Base-by-base conservation (phyloP, 1,140 invertebrate species). In the Spodoptera litura region DNA sequence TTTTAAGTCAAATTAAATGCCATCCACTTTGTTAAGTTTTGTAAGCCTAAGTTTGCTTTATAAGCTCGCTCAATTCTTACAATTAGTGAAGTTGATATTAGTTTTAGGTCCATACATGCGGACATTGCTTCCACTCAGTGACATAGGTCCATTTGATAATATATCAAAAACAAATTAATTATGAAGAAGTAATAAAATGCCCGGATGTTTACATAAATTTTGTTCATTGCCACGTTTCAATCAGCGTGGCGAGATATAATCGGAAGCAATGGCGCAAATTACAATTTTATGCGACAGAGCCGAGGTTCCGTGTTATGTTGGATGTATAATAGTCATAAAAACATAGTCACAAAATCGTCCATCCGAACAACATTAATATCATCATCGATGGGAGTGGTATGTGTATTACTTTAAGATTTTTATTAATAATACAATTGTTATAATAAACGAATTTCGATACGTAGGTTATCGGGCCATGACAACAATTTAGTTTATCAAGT, bases 21-120 rank as follows among this genome's bases (percentile, higher is more conserved):
- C 93, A 94, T 94, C 92, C 93, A 93, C 87, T 93, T 94, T 93
- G 92, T 94, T 94, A 93, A 94, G 93, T 91, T 94, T 93, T 93
- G 91, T 90, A 87, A 87, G 86, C 80, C 78, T 94, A 94, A 94
- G 93, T 91, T 93, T 85, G 91, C 87, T 91, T 85, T 91, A 85
- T 92, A 93, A 93, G 91, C 87, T 92, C 91, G 93, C 93, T 94
- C 93, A 94, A 94, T 93, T 88, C 91, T 91, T 91, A 90, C 89
- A 93, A 85, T 86, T 92, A 92, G 89, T 90, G 85, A 91, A 87
- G 87, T 85, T 89, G 84, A 89, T 87, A 86, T 88, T 92, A 91
- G 89, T 85, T 87, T 85, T 89, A 92, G 85, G 85, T 81, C 79
- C 83, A 81, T 81, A 62, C 31, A 64, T 56, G 78, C 61, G 82